Conservation (phyloP, 2,113 vertebrate genomes). For the Oreochromis tanganicae region DNA sequence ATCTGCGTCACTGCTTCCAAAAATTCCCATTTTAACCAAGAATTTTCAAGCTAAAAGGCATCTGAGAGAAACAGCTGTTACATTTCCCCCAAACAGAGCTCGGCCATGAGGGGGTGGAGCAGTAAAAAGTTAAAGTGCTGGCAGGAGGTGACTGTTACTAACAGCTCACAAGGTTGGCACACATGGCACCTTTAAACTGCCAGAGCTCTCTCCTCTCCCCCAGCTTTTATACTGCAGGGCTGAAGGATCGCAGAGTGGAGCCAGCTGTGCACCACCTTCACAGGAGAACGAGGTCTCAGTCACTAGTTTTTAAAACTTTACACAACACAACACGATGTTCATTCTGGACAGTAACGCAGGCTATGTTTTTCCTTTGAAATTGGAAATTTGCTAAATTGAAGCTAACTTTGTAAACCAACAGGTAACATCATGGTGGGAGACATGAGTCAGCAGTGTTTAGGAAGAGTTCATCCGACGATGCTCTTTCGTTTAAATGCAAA, state of each 20-base stretch:
- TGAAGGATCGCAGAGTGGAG: neutral
- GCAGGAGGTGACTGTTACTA: neutral
- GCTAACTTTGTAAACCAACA: neutral
- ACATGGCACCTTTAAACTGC: neutral
- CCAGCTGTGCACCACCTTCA: neutral
- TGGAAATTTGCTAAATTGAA: neutral
- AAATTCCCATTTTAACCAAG: neutral
- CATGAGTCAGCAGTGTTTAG: neutral
- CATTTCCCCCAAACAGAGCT: neutral
- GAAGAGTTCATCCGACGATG: neutral
- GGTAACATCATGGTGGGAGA: neutral
- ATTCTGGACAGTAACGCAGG: neutral
- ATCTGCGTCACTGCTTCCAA: neutral
- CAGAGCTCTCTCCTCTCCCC: neutral
- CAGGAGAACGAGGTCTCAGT: neutral
- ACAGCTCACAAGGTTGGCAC: neutral
- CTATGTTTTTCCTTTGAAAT: neutral
- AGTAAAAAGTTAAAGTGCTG: neutral
- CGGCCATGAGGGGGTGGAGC: neutral
- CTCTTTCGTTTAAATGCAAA: neutral
- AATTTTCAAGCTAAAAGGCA: neutral
- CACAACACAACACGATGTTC: neutral
- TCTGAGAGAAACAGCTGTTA: neutral
- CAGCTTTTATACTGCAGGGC: neutral
- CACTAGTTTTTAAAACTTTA: neutral